Evolutionary conservation across 2,888 invertebrate genomes (phyloP).

Genomic region (Lithodes maja): DNA sequence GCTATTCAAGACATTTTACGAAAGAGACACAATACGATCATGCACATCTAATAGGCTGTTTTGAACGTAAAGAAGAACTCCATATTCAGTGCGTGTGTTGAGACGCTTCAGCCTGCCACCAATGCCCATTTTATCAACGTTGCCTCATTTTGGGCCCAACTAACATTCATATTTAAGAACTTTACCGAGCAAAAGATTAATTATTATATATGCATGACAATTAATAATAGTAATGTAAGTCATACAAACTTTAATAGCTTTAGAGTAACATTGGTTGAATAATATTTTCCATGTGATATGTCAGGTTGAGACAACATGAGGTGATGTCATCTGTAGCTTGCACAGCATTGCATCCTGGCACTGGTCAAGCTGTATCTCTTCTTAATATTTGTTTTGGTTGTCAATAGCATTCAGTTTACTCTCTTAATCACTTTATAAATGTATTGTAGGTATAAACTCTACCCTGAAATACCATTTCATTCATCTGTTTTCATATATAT

Average conservation of each 20-base stretch:
- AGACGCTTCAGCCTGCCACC: conserved; percentile 18
- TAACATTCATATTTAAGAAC: neutral
- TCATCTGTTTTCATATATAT: too few species aligned
- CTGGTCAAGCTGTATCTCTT: conserved; percentile 11
- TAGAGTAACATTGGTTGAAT: neutral
- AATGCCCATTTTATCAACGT: neutral
- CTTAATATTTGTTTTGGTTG: neutral
- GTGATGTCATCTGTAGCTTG: neutral
- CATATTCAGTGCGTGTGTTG: conserved; percentile 15
- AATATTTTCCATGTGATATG: neutral
- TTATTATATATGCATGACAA: too few species aligned
- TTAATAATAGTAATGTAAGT: too few species aligned
- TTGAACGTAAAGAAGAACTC: conserved; percentile 19
- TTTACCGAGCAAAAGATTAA: neutral
- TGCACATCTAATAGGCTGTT: conserved; percentile 36
- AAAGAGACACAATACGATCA: conserved; percentile 9
- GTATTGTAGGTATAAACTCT: neutral
- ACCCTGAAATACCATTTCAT: neutral
- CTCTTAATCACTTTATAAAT: neutral
- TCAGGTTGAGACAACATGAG: neutral
- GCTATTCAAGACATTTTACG: conserved; percentile 9
- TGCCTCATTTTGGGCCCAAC: conserved; percentile 3
- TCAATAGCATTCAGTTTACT: neutral
- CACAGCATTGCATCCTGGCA: conserved; percentile 21
- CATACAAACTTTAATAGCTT: too few species aligned